Evolutionary conservation across 1,140 invertebrate genomes (phyloP), one percentile per base, ranked within the genome.

Genomic region (Drosophila funebris): DNA sequence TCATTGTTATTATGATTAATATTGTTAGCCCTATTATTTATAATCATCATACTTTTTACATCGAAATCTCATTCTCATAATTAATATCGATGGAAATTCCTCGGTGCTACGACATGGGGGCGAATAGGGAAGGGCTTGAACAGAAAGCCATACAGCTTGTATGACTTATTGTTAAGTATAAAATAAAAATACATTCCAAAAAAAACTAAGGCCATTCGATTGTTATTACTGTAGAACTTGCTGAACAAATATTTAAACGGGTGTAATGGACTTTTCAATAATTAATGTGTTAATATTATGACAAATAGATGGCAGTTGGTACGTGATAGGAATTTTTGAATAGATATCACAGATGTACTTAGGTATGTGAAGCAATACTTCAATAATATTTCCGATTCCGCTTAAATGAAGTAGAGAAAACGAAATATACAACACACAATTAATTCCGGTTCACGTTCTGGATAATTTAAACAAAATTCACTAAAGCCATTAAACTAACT

Each of bases 311-410:
- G 52, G 16, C 60, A 57, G 24, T 22, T 31, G 27, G 16, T 52
- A 85, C 77, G 74, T 87, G 81, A 20, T 39, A 37, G 24, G 82
- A 37, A 66, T 83, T 74, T 9, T 11, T 36, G 57, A 73, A 52
- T 33, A 20, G 33, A 56, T 18, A 16, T 14, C 11, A 24, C 18
- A 9, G 41, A 76, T 52, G 20, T 41, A 37, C 57, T 50, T 46
- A 64, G 44, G 29, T 57, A 44, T 71, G 6, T 60, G 7, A 39
- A 14, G 39, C 58, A 39, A 27, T 61, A 24, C 33, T 16, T 20
- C 27, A 67, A 56, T 60, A 66, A 53, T 56, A 58, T 18, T 67
- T 84, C 69, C 82, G 76, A 84, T 80, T 85, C 77, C 73, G 81
- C 73, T 63, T 76, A 63, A 54, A 16, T 46, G 18, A 63, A 18